phyloP scores from a whole-genome alignment of 2,113 vertebrate species.

The Nothocercus nigrocapillus region DNA sequence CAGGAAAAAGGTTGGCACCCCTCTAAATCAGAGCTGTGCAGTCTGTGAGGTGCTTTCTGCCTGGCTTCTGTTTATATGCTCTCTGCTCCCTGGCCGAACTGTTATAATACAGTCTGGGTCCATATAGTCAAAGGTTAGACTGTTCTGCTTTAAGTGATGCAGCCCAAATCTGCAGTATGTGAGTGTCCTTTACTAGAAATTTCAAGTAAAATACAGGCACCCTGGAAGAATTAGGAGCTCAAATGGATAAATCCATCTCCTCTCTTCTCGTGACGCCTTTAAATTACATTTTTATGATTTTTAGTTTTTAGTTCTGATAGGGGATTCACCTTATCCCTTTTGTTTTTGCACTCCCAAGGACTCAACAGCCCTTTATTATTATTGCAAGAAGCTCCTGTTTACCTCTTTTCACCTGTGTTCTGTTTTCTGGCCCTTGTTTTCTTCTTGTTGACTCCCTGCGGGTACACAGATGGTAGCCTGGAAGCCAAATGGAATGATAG shows the following conservation, averaged over 20 bases:
- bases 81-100: not conserved
- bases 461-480: conserved; percentile 62
- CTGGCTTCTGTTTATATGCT: not conserved
- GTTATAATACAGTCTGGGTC: not conserved
- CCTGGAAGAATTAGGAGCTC: not conserved
- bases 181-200: not conserved
- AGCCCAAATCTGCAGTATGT: not conserved
- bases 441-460: conserved; percentile 30
- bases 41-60: not conserved
- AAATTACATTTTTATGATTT: not conserved
- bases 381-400: conserved; percentile 15
- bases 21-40: not conserved
- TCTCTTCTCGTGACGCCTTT: not conserved
- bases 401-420: conserved; percentile 54
- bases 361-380: not conserved
- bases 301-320: not conserved
- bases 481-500: conserved; percentile 21
- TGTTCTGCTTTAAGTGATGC: not conserved
- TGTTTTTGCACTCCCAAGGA: not conserved
- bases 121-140: not conserved
- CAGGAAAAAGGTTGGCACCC: not conserved
- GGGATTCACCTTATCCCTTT: not conserved
- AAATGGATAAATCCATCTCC: not conserved
- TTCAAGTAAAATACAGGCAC: not conserved
- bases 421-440: conserved; percentile 30